Base-by-base conservation (phyloP, 2,797 vertebrate species). In the Urosaurus nigricauda region DNA sequence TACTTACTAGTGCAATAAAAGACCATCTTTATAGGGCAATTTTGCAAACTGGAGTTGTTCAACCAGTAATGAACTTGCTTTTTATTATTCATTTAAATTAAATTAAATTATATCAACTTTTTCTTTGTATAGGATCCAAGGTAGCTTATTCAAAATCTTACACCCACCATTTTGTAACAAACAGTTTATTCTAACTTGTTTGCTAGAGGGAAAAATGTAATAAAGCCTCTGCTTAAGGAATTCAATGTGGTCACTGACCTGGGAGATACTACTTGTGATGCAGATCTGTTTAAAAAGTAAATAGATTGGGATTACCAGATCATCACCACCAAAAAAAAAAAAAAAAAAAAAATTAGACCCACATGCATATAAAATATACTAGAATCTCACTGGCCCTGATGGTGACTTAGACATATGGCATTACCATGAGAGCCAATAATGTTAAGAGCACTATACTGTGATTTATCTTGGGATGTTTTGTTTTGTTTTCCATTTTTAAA, bases 351-450 rank as follows among this genome's bases (percentile, higher is more conserved):
- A 51, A 75, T 24, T 83, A 65, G 80, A 87, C 16, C 71, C 65
- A 60, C 37, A 58, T 6, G 56, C 17, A 1, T 37, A 78, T 11
- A 74, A 0, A 70, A 47, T 79, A 79, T 43, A 74, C 40, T 47
- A 77, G 29, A 77, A 88, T 68, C 26, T 2, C 12, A 26, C 65
- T 29, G 80, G 65, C 37, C 58, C 37, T 16, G 58, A 40, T 43
- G 43, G 16, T 43, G 43, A 24, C 51, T 70, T 43, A 21, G 81
- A 77, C 21, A 37, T 1, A 17, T 3, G 32, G 19, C 56, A 78
- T 77, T 83, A 87, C 43, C 5, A n/a, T 14, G 43, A 51, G 26
- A 90, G 84, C 14, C 90, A 75, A 80, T 40, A 75, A 71, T 88
- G 86, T 84, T 19, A 5, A 0, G 74, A 17, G 2, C 32, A 40